Percentiles rank a stretch among this genome's conserved stretches.
These are phyloP conservation scores for Pitta sordida DNA, from an alignment of 2,113 vertebrate genomes.

Conservation along the genomic window DNA sequence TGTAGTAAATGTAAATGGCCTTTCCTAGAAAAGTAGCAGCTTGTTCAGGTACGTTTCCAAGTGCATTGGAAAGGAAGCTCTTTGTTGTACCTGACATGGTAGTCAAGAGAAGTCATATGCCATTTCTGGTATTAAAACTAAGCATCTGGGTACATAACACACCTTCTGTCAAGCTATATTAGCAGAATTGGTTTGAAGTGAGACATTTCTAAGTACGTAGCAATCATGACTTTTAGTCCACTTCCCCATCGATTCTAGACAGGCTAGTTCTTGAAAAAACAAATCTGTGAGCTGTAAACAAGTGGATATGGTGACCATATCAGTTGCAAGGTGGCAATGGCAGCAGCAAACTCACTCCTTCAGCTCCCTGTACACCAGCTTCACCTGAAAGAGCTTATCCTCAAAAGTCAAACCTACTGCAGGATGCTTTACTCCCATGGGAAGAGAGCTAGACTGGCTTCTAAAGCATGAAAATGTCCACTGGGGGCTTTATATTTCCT, in stretches of 20 bases:
- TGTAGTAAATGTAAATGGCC: neutral
- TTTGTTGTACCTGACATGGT: neutral
- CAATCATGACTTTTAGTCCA: neutral
- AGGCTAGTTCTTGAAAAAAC: neutral
- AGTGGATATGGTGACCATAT: neutral
- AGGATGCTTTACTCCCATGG: neutral
- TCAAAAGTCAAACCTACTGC: neutral
- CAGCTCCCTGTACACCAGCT: neutral
- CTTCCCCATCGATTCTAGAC: neutral
- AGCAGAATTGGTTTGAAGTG: neutral
- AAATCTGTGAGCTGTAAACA: neutral
- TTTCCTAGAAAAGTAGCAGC: neutral
- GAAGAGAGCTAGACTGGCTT: neutral
- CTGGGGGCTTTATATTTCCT: neutral
- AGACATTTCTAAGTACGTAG: neutral
- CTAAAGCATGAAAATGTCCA: neutral
- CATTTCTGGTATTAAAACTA: neutral
- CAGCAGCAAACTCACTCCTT: neutral
- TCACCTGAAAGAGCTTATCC: neutral
- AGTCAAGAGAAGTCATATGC: neutral
- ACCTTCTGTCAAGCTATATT: neutral
- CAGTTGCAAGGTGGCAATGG: neutral
- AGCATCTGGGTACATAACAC: neutral
- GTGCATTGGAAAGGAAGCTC: neutral
- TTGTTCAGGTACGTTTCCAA: neutral